A percentile compares a stretch with the other conserved stretches of the same genome.
These are phyloP conservation scores for Ptychochromis oligacanthus DNA, from an alignment of 2,113 vertebrate genomes.

Conservation along the genomic window DNA sequence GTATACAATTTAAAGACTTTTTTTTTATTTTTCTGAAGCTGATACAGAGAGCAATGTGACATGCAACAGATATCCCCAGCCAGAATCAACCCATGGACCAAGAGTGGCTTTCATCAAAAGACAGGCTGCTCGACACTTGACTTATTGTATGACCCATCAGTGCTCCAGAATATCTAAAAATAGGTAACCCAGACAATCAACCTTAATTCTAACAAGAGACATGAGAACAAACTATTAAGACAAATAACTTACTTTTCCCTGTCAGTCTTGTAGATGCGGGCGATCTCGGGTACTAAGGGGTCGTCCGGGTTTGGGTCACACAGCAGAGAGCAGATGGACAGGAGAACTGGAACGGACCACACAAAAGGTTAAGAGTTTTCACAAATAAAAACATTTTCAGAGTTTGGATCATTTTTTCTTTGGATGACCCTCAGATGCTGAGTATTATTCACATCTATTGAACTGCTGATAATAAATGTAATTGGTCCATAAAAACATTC, in stretches of 20 bases:
- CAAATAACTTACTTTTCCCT: slow-evolving; percentile 94
- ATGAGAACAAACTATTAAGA: background rate
- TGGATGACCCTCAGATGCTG: background rate
- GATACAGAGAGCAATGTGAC: too few relatives aligned
- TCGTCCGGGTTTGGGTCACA: slow-evolving; percentile 99
- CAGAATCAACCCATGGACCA: too few relatives aligned
- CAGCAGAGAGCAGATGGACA: slow-evolving; percentile 99
- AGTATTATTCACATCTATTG: background rate
- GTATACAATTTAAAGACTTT: too few relatives aligned
- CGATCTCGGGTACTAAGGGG: slow-evolving; percentile 99
- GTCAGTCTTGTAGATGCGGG: slow-evolving; percentile 99
- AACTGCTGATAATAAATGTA: background rate
- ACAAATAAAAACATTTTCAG: background rate
- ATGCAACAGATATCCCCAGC: too few relatives aligned
- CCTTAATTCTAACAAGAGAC: background rate
- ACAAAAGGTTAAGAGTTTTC: background rate
- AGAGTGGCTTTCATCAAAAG: too few relatives aligned
- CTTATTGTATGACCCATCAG: background rate
- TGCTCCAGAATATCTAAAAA: background rate
- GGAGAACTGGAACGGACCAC: slow-evolving; percentile 86
- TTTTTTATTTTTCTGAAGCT: too few relatives aligned
- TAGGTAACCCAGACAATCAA: too few relatives aligned
- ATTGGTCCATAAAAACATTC: background rate
- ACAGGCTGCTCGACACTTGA: background rate
- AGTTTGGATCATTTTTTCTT: background rate